Evolutionary conservation across 2,888 invertebrate genomes (phyloP).

Genomic region (Allolobophora icterica): DNA sequence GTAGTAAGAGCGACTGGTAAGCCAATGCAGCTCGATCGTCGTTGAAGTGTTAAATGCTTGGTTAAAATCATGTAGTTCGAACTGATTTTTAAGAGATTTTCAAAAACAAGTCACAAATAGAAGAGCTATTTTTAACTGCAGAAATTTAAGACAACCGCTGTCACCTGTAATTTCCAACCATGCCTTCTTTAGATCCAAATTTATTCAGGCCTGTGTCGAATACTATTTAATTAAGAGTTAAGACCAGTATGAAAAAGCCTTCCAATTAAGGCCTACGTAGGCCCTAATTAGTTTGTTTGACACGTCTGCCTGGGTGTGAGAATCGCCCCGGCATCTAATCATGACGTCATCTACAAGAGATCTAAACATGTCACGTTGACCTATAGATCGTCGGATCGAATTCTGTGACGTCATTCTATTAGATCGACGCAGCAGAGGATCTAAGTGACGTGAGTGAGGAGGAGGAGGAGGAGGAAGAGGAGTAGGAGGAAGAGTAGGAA

Average conservation of each 20-base stretch:
- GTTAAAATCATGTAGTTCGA: neutral
- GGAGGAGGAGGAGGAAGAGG: neutral
- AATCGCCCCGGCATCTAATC: neutral
- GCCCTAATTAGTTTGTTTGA: no score
- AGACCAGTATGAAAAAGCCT: constrained; percentile 5
- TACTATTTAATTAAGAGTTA: neutral
- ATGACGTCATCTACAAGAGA: constrained; percentile 8
- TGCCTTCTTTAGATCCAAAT: neutral
- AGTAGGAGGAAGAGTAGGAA: neutral
- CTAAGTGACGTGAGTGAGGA: neutral
- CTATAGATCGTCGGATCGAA: neutral
- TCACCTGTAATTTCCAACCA: constrained; percentile 10
- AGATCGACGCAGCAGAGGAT: neutral
- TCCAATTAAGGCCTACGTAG: neutral
- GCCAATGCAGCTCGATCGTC: no score
- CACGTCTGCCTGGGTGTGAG: neutral
- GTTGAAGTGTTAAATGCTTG: no score
- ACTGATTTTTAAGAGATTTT: neutral
- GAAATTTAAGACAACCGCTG: neutral
- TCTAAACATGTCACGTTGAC: neutral
- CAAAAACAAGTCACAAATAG: neutral
- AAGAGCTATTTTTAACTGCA: neutral
- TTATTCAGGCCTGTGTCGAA: neutral
- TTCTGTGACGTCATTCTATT: neutral
- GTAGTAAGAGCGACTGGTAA: no score